Evolutionary conservation across 2,888 invertebrate species (phyloP), one percentile per base, ranked within the genome.

Genomic region (Pristionchus exspectatus): DNA sequence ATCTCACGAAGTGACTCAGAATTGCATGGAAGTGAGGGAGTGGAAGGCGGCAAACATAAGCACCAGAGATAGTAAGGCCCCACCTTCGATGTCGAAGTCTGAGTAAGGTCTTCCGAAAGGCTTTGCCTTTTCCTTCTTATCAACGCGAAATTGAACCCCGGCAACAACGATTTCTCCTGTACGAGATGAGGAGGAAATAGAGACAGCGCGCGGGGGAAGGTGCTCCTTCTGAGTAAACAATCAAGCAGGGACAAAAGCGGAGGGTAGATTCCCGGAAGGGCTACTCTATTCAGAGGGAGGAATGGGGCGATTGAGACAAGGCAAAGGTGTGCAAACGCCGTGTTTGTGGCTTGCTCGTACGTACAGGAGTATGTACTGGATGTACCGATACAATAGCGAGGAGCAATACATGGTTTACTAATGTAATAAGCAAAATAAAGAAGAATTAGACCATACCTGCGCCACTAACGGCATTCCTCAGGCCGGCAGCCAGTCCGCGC

Each of bases 391-490:
- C 38, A 38, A 5, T 3, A 38, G 38, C 38, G 38, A 38, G 5
- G 38, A 38, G 9, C 5, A 14, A 63, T 7, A 63, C 63, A 63
- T 50, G 44, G 7, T 59, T 59, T 14, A 83, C 24, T 24, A 12
- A 4, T 83, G 9, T 56, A 54, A 21, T 30, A 50, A 30, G 56
- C 56, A 16, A 56, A 56, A 72, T 16, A 14, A 33, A 72, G 72
- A 44, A 44, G 14, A 44, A 77, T 44, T 33, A 5, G 12, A 44
- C 21, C 44, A 5, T 59, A 86, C 86, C 86, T 86, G 86, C 86
- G 38, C 86, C 86, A 4, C 30, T 30, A 12, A 86, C 86, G 3
- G 86, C 86, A n/a, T 86, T 86, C 86, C 59, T 86, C 18, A 86
- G 16, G n/a, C 63, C 66, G 66, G 33, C 33, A 0, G n/a, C 30